phyloP scores from a whole-genome alignment of 2,113 vertebrate genomes.

The Saccopteryx leptura region DNA sequence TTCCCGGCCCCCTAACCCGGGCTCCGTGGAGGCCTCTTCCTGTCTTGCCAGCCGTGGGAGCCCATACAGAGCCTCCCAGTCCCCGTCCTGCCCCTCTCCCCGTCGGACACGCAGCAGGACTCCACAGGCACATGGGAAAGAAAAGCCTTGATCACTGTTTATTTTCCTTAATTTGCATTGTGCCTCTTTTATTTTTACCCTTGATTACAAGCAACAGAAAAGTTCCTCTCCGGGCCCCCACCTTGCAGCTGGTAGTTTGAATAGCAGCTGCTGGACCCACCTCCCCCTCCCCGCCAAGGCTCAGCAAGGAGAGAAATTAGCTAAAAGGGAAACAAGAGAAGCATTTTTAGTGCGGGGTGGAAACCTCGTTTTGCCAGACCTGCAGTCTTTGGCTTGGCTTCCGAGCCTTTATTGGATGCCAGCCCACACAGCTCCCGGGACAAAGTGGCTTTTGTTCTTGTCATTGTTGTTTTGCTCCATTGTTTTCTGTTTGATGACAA shows the following conservation, averaged over 20 bases:
- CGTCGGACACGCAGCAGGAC: constrained; percentile 86
- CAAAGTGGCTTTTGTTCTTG: constrained; percentile 33
- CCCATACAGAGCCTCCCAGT: constrained; percentile 56
- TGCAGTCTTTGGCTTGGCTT: constrained; percentile 59
- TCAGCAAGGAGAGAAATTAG: constrained; percentile 71
- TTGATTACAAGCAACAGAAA: constrained; percentile 76
- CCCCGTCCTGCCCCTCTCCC: constrained; percentile 42
- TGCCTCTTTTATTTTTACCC: constrained; percentile 79
- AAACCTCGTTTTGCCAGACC: constrained; percentile 72
- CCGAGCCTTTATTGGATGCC: constrained; percentile 17
- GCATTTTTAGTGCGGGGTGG: constrained; percentile 41
- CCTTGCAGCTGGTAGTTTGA: constrained; percentile 74
- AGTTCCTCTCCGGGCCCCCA: constrained; percentile 49
- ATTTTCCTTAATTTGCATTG: constrained; percentile 81
- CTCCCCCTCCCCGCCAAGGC: no score
- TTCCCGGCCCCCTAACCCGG: constrained; percentile 67
- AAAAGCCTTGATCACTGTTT: constrained; percentile 81
- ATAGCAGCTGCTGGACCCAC: constrained; percentile 36
- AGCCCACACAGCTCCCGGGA: neutral
- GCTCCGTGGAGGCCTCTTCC: constrained; percentile 63
- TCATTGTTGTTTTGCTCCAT: constrained; percentile 12
- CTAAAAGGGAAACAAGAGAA: constrained; percentile 70
- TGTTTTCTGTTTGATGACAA: constrained; percentile 37
- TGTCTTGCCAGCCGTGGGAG: constrained; percentile 68
- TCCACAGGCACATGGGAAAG: constrained; percentile 82